A percentile compares a stretch with the other conserved stretches of the same genome.
These are phyloP conservation scores for Dendronephthya gigantea DNA, from an alignment of 64 coral and sea anemone species.

Conservation along the genomic window DNA sequence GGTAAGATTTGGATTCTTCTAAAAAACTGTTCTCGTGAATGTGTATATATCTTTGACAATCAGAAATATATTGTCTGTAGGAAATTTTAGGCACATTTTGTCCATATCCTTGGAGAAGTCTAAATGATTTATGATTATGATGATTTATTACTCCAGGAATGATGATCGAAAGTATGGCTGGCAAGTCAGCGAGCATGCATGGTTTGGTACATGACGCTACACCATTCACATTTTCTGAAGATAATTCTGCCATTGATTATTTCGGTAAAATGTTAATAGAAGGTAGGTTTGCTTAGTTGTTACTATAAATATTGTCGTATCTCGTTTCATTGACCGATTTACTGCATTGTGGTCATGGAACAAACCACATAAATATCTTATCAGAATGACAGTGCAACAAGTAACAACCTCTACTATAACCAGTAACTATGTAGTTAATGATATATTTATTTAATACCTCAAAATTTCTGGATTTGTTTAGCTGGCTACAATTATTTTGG, in stretches of 20 bases:
- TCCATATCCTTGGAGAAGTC: too few species aligned
- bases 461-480: slow-evolving; percentile 22
- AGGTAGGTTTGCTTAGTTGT: slow-evolving; percentile 51
- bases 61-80: neutral
- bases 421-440: too few species aligned
- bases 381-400: too few species aligned
- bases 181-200: slow-evolving; percentile 70
- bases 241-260: slow-evolving; percentile 81
- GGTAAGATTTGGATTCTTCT: slow-evolving; percentile 33
- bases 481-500: slow-evolving; percentile 96
- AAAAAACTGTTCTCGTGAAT: neutral
- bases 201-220: slow-evolving; percentile 90
- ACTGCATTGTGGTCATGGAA: too few species aligned
- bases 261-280: slow-evolving; percentile 74
- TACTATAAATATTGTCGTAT: too few species aligned
- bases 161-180: slow-evolving; percentile 99
- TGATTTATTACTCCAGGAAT: slow-evolving; percentile 42
- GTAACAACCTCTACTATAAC: too few species aligned
- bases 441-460: too few species aligned
- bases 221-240: slow-evolving; percentile 83
- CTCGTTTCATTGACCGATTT: too few species aligned
- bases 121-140: too few species aligned
- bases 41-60: too few species aligned
- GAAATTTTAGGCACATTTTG: too few species aligned
- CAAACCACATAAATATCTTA: too few species aligned